Conservation (phyloP, 2,113 vertebrate species). For the Macaca mulatta region DNA sequence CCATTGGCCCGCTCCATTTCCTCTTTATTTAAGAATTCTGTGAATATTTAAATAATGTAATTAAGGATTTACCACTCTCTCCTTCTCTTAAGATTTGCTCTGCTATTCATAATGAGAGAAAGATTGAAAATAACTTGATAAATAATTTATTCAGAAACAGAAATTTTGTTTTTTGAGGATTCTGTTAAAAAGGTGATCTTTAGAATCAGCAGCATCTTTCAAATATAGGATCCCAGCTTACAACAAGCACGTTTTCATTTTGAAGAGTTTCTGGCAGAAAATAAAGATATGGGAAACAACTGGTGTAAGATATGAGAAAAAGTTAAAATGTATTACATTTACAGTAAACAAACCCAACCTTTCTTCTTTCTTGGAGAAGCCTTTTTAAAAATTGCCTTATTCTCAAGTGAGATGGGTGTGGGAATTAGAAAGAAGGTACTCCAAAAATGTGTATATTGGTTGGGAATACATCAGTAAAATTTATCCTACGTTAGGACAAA, state of each 20-base stretch:
- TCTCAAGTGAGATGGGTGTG: neutral
- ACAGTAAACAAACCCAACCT: neutral
- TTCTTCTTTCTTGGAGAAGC: neutral
- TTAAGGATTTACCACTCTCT: neutral
- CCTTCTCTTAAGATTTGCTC: neutral
- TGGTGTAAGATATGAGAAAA: neutral
- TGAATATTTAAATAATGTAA: conserved; percentile 46
- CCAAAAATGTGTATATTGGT: conserved; percentile 8
- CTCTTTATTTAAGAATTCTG: neutral
- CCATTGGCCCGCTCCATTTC: neutral
- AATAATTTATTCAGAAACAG: conserved; percentile 17
- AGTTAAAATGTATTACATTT: neutral
- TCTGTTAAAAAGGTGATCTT: neutral
- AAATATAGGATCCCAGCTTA: neutral
- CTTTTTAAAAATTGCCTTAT: neutral
- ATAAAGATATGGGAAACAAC: neutral
- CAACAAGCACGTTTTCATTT: conserved; percentile 40
- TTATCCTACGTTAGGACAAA: neutral
- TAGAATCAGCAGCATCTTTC: conserved; percentile 38
- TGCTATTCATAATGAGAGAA: neutral
- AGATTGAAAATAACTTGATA: neutral
- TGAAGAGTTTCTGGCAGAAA: neutral
- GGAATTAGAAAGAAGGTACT: neutral
- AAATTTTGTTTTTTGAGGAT: conserved; percentile 19
- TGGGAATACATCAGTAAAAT: conserved; percentile 12